These are phyloP conservation scores for Blennius ocellaris DNA, from an alignment of 2,113 vertebrate species.

Conservation along the genomic window DNA sequence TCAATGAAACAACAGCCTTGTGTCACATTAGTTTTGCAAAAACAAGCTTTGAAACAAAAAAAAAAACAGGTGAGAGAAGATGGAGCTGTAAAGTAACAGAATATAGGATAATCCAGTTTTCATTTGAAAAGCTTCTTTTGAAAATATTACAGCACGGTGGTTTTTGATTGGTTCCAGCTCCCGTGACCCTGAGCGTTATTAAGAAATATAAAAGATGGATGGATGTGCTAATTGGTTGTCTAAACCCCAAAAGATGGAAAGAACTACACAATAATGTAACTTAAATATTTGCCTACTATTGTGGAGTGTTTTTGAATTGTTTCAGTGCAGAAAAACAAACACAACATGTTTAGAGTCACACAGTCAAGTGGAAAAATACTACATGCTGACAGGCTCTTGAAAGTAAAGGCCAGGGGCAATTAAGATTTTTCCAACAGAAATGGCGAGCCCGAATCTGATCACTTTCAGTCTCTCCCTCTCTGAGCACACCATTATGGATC, in stretches of 20 bases:
- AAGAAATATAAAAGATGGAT: not conserved
- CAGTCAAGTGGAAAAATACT: constrained; percentile 50
- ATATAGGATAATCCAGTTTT: not conserved
- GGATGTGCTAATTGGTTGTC: constrained; percentile 6
- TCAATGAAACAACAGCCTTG: constrained; percentile 4
- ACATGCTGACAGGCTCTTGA: constrained; percentile 53
- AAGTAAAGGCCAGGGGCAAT: constrained; percentile 58
- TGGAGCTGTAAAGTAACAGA: not conserved
- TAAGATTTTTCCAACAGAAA: constrained; percentile 53
- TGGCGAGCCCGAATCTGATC: constrained; percentile 28
- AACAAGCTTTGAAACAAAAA: constrained; percentile 21
- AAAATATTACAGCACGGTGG: too few relatives aligned
- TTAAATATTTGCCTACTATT: too few relatives aligned
- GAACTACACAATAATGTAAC: too few relatives aligned
- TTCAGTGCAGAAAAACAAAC: too few relatives aligned
- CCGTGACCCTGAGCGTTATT: too few relatives aligned
- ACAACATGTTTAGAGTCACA: not conserved
- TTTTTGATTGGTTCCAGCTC: too few relatives aligned
- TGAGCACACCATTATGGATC: constrained; percentile 53
- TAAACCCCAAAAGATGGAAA: not conserved
- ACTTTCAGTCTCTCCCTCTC: constrained; percentile 40
- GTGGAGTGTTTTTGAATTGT: too few relatives aligned
- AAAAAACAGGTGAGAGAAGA: constrained; percentile 24
- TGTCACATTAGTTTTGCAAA: constrained; percentile 19
- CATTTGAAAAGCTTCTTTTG: too few relatives aligned